Conservation (phyloP, 2,888 invertebrate genomes). For the Barypeithes pellucidus region DNA sequence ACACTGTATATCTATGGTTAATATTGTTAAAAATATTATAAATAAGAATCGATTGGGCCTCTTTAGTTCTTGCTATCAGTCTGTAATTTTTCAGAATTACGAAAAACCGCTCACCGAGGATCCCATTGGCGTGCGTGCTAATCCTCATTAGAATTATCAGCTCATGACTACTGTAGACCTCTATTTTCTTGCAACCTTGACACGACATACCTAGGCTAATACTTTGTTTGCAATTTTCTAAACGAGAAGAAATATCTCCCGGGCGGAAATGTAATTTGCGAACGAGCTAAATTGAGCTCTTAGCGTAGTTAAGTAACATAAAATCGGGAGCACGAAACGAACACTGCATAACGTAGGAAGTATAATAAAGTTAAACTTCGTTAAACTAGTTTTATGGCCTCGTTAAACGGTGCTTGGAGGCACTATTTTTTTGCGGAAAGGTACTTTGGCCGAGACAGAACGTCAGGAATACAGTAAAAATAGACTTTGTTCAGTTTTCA, state of each 20-base stretch:
- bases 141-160: too few species aligned
- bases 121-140: too few species aligned
- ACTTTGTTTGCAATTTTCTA: conserved; percentile 2
- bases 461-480: too few species aligned
- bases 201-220: not conserved
- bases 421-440: not conserved
- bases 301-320: conserved; percentile 30
- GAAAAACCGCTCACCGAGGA: too few species aligned
- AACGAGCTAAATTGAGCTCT: conserved; percentile 26
- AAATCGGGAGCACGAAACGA: conserved; percentile 22
- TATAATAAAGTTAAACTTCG: conserved; percentile 23
- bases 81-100: too few species aligned
- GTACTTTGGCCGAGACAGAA: not conserved
- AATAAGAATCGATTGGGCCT: too few species aligned
- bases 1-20: too few species aligned
- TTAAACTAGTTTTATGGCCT: conserved; percentile 5
- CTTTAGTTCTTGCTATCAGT: too few species aligned
- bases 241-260: conserved; percentile 19
- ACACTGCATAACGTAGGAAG: conserved; percentile 24
- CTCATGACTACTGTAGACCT: too few species aligned
- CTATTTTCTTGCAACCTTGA: not conserved
- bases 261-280: conserved; percentile 23
- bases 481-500: too few species aligned
- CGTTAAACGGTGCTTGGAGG: conserved; percentile 9
- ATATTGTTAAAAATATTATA: too few species aligned